Percentiles rank a stretch among this genome's conserved stretches.
Conservation (phyloP, 2,888 invertebrate species). For the Drosophila picticornis region DNA sequence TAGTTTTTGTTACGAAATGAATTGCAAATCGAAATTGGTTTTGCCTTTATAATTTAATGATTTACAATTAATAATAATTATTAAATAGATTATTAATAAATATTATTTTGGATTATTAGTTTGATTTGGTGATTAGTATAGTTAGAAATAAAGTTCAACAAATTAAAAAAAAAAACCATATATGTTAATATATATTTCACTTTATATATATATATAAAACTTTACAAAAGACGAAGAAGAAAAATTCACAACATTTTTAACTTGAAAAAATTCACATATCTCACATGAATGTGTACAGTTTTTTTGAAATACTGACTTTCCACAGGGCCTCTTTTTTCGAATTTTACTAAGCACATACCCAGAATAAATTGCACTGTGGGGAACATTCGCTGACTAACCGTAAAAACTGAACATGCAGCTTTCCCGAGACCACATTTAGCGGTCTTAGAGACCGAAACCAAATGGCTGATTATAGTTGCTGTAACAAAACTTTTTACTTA, state of each 20-base stretch:
- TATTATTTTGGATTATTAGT: neutral
- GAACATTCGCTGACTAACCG: slow-evolving; percentile 44
- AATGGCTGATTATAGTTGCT: slow-evolving; percentile 29
- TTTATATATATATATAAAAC: no score
- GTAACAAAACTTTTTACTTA: neutral
- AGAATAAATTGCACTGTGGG: slow-evolving; percentile 74
- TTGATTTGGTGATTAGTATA: no score
- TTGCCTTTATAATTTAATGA: neutral
- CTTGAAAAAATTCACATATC: neutral
- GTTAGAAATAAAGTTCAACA: no score
- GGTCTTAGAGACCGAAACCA: slow-evolving; percentile 39
- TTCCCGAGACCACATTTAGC: slow-evolving; percentile 44
- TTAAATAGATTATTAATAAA: neutral
- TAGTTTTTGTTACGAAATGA: neutral
- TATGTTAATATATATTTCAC: neutral
- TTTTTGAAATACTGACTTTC: neutral
- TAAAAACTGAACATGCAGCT: slow-evolving; percentile 49
- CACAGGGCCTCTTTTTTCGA: slow-evolving; percentile 24
- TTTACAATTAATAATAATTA: neutral
- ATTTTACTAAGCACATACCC: slow-evolving; percentile 54
- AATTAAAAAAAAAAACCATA: neutral
- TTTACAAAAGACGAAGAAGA: no score
- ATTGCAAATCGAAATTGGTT: neutral
- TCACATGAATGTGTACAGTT: neutral
- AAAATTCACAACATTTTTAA: neutral